Evolutionary conservation across 2,888 invertebrate genomes (phyloP).

Genomic region (Sphecodes monilicornis): DNA sequence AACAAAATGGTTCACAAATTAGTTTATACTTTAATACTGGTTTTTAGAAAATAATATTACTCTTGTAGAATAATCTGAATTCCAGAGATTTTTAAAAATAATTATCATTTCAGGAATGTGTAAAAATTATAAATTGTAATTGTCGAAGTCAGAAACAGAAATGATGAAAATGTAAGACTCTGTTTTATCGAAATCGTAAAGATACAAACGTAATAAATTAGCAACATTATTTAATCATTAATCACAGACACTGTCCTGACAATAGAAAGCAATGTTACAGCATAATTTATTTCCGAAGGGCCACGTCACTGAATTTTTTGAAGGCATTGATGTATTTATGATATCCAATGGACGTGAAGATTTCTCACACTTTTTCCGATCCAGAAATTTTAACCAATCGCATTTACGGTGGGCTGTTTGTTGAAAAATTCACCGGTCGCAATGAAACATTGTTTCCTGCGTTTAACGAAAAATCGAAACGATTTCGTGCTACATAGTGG

Average conservation of each 20-base stretch:
- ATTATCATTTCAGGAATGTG: no score
- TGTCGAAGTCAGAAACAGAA: no score
- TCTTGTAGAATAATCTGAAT: no score
- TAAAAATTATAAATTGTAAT: no score
- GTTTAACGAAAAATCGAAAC: slow-evolving; percentile 7
- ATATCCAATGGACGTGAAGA: background rate
- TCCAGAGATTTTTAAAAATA: no score
- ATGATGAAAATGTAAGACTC: no score
- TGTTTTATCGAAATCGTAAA: no score
- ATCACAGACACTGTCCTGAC: background rate
- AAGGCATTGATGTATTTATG: background rate
- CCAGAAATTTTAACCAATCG: background rate
- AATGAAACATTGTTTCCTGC: background rate
- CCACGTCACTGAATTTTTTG: background rate
- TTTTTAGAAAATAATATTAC: no score
- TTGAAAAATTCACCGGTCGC: background rate
- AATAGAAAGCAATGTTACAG: background rate
- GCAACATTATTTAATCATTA: no score
- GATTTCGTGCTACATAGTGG: background rate
- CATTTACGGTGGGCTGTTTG: background rate
- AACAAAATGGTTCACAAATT: no score
- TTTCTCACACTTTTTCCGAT: background rate
- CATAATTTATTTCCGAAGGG: background rate
- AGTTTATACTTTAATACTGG: no score
- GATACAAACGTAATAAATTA: no score